Evolutionary conservation across 1,140 invertebrate species (phyloP).

Genomic region (Ceratosolen fusciceps): DNA sequence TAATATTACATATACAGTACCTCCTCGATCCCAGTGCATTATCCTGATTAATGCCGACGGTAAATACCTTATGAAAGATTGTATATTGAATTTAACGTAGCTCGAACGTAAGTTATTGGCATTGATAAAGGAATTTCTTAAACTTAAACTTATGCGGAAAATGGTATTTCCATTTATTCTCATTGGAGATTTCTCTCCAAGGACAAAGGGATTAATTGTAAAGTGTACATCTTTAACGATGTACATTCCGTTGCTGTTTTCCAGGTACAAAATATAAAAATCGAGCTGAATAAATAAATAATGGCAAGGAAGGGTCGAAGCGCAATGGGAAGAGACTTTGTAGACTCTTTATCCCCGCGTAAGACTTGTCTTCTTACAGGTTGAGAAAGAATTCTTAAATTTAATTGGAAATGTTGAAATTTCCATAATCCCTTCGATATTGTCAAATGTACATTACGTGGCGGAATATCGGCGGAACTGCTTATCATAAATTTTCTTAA

Average conservation of each 20-base stretch:
- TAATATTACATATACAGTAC: not conserved
- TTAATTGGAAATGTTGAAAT: not conserved
- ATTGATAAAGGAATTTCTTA: too few relatives aligned
- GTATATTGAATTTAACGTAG: not conserved
- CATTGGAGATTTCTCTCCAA: too few relatives aligned
- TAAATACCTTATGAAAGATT: constrained; percentile 2
- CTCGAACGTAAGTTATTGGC: not conserved
- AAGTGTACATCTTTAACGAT: too few relatives aligned
- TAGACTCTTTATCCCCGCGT: not conserved
- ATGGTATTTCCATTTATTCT: too few relatives aligned
- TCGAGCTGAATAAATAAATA: not conserved
- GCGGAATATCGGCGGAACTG: not conserved
- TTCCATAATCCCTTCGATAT: not conserved
- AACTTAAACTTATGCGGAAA: too few relatives aligned
- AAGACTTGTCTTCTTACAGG: too few relatives aligned
- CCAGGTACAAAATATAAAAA: too few relatives aligned
- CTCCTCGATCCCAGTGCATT: not conserved
- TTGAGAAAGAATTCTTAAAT: not conserved
- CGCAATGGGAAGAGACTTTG: too few relatives aligned
- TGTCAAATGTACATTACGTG: not conserved
- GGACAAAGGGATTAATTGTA: too few relatives aligned
- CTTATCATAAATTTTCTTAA: not conserved
- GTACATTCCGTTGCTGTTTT: too few relatives aligned
- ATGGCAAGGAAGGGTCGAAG: not conserved
- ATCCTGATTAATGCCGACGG: not conserved